Conservation (phyloP, 1,140 invertebrate genomes). For the Lordiphosa stackelbergi region DNA sequence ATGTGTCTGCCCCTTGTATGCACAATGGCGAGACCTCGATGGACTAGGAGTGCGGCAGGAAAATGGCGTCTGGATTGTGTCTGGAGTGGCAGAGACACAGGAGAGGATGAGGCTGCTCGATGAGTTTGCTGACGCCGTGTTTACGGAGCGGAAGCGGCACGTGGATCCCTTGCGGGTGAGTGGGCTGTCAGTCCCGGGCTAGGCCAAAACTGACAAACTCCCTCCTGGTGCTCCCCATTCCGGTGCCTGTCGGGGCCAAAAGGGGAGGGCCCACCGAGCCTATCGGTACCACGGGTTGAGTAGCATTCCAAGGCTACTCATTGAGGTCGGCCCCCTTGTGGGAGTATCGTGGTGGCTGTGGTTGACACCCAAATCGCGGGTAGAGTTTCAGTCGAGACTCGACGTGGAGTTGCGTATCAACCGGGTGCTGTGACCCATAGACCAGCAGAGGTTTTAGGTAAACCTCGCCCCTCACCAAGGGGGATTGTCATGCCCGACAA, state of each 20-base stretch:
- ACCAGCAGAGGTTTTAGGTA: not conserved
- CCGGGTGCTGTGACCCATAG: not conserved
- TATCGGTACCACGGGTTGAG: not conserved
- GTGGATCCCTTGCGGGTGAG: too few relatives aligned
- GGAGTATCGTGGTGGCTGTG: not conserved
- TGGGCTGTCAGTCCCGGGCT: too few relatives aligned
- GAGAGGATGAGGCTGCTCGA: not conserved
- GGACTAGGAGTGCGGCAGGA: too few relatives aligned
- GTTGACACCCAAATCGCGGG: constrained; percentile 1
- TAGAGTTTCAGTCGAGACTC: not conserved
- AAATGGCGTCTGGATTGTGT: not conserved
- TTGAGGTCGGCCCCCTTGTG: not conserved
- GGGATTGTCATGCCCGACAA: not conserved
- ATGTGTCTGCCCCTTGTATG: not conserved
- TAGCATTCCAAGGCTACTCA: not conserved
- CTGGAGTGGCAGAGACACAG: not conserved
- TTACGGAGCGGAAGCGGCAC: too few relatives aligned
- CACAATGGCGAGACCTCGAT: too few relatives aligned
- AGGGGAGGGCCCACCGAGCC: too few relatives aligned
- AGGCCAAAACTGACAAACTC: too few relatives aligned
- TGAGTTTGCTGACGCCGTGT: too few relatives aligned
- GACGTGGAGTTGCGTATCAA: constrained; percentile 1
- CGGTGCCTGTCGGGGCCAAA: not conserved
- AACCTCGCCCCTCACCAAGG: not conserved
- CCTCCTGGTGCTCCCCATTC: not conserved